Base-by-base conservation (phyloP, 2,113 vertebrate genomes). In the Felis chaus region DNA sequence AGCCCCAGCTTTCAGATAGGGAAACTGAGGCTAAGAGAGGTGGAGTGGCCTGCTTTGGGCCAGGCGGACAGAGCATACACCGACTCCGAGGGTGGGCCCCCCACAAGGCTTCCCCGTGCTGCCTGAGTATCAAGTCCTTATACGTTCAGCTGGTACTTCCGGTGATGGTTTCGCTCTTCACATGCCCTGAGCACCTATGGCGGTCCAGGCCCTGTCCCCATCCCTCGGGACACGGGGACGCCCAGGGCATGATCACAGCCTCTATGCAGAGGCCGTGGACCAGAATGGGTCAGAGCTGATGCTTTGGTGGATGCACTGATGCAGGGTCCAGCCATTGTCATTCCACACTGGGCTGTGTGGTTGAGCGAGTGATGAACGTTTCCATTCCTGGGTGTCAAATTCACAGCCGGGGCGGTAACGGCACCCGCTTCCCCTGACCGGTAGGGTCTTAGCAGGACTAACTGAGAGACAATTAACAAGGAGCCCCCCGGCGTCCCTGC, bases 51-150 rank as follows among this genome's bases (percentile, higher is more conserved):
- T 23, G 33, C 57, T 41, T 39, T 41, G 61, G n/a, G 23, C 65
- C 63, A 5, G 25, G 41, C 3, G 12, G 45, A 39, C 57, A 19
- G 31, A 27, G 15, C 9, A 4, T 3, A 16, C 31, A 7, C 13
- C 23, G 69, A 39, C 31, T 27, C 19, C 14, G 0, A 9, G 41
- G 18, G 71, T 23, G 36, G 83, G 50, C 55, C 15, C 76, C 15
- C n/a, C 10, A 0, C 3, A 5, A 10, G 39, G 2, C 78, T 31
- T 16, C 55, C 48, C 29, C 6, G 0, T 2, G n/a, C 7, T 12
- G n/a, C 27, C 25, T 1, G 39, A 12, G 50, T 4, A 33, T 1
- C 6, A 23, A 4, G 31, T n/a, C 31, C 53, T n/a, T 5, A 6
- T 8, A 2, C 0, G 25, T 45, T 55, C 78, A 1, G 10, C 27